These are phyloP conservation scores for Motacilla alba DNA, from an alignment of 2,113 vertebrate species.

Conservation along the genomic window DNA sequence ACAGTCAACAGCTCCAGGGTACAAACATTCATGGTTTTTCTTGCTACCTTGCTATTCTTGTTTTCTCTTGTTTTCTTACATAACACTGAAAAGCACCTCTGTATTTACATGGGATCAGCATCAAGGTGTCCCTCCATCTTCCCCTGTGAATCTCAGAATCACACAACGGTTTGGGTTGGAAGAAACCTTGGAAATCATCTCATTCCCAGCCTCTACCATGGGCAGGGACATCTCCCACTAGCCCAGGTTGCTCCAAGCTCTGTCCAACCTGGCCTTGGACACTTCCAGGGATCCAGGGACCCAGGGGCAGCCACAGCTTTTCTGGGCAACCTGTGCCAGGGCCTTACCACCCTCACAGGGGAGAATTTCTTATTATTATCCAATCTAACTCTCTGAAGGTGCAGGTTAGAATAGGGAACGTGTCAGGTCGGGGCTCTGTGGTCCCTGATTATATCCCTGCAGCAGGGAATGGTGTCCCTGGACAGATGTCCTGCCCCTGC, in stretches of 20 bases:
- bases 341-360: accelerated
- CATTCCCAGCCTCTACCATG: not conserved
- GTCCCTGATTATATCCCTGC: not conserved
- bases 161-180: not conserved
- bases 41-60: not conserved
- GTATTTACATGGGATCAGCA: not conserved
- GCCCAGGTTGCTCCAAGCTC: not conserved
- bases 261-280: accelerated
- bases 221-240: not conserved
- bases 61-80: too few species aligned
- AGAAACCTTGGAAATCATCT: not conserved
- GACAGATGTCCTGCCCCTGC: not conserved
- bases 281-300: not conserved
- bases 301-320: not conserved
- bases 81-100: not conserved
- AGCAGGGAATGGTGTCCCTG: not conserved
- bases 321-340: not conserved
- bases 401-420: accelerated
- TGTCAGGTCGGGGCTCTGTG: not conserved
- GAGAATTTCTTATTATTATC: not conserved
- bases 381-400: not conserved
- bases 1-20: not conserved
- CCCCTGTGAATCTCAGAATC: not conserved
- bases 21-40: not conserved
- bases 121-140: accelerated